Conservation (phyloP, 2,113 vertebrate genomes). For the Catharus minimus region DNA sequence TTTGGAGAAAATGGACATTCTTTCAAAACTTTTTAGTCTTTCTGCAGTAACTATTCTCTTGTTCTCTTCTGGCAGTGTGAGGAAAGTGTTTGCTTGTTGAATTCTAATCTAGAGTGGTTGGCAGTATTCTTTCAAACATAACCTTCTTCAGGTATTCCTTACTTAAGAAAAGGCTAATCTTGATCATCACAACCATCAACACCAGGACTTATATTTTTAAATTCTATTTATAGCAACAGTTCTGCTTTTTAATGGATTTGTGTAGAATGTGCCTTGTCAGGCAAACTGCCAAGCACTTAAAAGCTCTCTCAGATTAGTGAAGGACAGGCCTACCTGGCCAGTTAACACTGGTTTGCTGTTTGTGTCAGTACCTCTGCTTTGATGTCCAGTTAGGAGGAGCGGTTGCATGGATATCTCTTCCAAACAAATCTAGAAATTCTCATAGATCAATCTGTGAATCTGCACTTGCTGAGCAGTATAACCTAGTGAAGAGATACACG, state of each 20-base stretch:
- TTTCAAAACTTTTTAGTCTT: neutral
- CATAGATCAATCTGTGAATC: neutral
- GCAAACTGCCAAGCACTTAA: neutral
- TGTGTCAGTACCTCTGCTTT: neutral
- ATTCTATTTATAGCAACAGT: neutral
- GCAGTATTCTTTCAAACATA: neutral
- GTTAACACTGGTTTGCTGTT: neutral
- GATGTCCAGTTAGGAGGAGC: neutral
- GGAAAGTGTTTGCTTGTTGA: neutral
- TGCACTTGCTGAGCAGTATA: neutral
- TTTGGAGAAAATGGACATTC: neutral
- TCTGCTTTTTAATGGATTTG: neutral
- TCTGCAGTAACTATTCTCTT: neutral
- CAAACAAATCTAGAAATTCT: neutral
- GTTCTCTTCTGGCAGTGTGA: neutral
- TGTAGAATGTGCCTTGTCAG: neutral
- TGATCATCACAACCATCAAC: neutral
- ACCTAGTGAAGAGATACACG: neutral
- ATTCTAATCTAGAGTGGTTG: neutral
- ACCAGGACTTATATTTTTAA: neutral
- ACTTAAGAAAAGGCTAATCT: neutral
- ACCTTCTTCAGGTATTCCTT: neutral
- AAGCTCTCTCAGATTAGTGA: neutral
- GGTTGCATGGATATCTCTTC: neutral
- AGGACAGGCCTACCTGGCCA: neutral